Conservation (phyloP, 2,888 invertebrate species). For the Luffia ferchaultella region DNA sequence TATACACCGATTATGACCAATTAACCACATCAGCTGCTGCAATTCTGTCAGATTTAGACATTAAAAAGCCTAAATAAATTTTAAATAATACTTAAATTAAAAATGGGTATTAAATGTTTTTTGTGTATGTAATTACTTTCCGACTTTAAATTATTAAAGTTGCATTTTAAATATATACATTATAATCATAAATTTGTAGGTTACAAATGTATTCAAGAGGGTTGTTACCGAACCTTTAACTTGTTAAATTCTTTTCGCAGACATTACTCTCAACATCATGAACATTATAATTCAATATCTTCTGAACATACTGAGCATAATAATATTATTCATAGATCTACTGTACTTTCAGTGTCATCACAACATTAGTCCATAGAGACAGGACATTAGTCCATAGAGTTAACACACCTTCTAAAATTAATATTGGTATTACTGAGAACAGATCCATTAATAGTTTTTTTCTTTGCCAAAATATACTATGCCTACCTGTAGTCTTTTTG, state of each 20-base stretch:
- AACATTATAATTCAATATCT: no score
- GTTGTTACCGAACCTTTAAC: neutral
- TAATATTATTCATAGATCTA: no score
- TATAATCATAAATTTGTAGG: neutral
- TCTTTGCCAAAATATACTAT: no score
- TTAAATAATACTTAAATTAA: neutral
- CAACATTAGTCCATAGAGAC: no score
- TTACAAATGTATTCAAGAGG: constrained; percentile 1
- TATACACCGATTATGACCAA: neutral
- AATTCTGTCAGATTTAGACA: neutral
- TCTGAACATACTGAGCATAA: no score
- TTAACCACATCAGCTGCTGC: neutral
- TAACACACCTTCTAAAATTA: no score
- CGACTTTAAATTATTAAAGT: neutral
- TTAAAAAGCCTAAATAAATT: neutral
- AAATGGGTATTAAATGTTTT: neutral
- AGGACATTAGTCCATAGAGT: no score
- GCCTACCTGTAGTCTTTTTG: no score
- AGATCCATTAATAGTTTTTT: no score
- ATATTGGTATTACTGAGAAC: no score
- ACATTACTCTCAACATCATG: neutral
- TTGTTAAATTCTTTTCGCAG: neutral
- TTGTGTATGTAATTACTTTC: neutral
- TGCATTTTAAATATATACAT: neutral
- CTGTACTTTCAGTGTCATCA: no score